Evolutionary conservation across 2,888 invertebrate species (phyloP).

Genomic region (Cistogaster globosa): DNA sequence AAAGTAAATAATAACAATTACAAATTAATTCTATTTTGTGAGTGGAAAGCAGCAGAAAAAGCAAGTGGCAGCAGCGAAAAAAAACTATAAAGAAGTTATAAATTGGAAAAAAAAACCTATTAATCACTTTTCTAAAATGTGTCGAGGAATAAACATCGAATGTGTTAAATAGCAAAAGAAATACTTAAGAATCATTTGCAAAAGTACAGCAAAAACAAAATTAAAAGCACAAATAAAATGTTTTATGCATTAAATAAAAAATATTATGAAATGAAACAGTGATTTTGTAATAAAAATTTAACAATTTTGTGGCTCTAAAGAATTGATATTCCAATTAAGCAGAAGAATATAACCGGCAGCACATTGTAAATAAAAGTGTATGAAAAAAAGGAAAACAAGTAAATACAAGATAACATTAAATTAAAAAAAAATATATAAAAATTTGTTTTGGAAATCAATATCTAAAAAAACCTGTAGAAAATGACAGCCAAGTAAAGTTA

Average conservation of each 20-base stretch:
- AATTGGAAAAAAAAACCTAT: conserved; percentile 56
- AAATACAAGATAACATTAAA: conserved; percentile 1
- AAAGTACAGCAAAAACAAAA: conserved; percentile 3
- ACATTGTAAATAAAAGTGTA: conserved; percentile 7
- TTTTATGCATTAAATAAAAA: conserved; percentile 17
- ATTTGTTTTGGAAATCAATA: conserved; percentile 20
- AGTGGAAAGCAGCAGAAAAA: conserved; percentile 32
- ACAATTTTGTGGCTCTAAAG: conserved; percentile 16
- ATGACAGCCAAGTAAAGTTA: conserved; percentile 53
- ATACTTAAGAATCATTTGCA: not conserved
- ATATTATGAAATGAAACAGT: conserved; percentile 5
- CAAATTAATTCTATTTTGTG: conserved; percentile 41
- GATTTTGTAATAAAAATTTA: conserved; percentile 16
- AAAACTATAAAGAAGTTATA: conserved; percentile 58
- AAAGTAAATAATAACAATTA: conserved; percentile 42
- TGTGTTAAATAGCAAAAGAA: conserved; percentile 34
- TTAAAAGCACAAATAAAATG: conserved; percentile 43
- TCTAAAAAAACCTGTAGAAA: conserved; percentile 16
- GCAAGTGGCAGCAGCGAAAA: conserved; percentile 20
- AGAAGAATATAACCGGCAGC: not conserved
- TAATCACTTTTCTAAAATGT: conserved; percentile 64
- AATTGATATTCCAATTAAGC: conserved; percentile 18
- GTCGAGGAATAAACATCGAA: conserved; percentile 54
- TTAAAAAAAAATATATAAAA: conserved; percentile 22
- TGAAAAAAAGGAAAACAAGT: not conserved